Percentiles rank a stretch among this genome's conserved stretches.
These are phyloP conservation scores for Scomberomorus guttatus DNA, from an alignment of 2,797 vertebrate species.

Conservation along the genomic window DNA sequence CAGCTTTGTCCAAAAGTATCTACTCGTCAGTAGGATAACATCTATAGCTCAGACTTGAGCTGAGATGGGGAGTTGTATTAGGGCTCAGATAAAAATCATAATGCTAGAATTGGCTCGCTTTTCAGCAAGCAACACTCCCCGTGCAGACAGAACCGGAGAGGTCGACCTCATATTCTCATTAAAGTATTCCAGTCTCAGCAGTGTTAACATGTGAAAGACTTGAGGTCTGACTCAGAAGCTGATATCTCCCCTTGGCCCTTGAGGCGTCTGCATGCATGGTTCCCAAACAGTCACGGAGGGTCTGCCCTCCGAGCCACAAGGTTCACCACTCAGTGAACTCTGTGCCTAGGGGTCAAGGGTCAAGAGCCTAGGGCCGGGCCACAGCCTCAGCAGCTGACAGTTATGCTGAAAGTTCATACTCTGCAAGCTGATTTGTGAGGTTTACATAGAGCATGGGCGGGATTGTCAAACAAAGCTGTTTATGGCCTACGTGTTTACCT, in stretches of 20 bases:
- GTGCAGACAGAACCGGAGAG: conserved; percentile 4
- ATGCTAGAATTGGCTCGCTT: conserved; percentile 4
- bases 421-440: conserved; percentile 74
- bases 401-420: conserved; percentile 77
- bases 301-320: conserved; percentile 60
- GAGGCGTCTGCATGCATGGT: conserved; percentile 52
- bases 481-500: conserved; percentile 76
- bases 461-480: conserved; percentile 79
- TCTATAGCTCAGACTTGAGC: conserved; percentile 32
- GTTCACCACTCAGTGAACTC: conserved; percentile 78
- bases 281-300: conserved; percentile 51
- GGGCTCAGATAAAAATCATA: conserved; percentile 25
- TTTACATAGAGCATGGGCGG: conserved; percentile 70
- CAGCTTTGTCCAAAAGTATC: conserved; percentile 28
- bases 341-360: conserved; percentile 60
- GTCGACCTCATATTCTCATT: background rate
- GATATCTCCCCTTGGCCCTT: conserved; percentile 47
- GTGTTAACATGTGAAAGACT: conserved; percentile 25
- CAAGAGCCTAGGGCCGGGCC: conserved; percentile 71
- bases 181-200: conserved; percentile 20
- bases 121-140: conserved; percentile 5
- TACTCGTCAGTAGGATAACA: conserved; percentile 29
- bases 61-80: background rate
- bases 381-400: conserved; percentile 66
- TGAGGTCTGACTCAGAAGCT: conserved; percentile 42